Base-by-base conservation (phyloP, 2,113 vertebrate species). In the Mastomys natalensis region DNA sequence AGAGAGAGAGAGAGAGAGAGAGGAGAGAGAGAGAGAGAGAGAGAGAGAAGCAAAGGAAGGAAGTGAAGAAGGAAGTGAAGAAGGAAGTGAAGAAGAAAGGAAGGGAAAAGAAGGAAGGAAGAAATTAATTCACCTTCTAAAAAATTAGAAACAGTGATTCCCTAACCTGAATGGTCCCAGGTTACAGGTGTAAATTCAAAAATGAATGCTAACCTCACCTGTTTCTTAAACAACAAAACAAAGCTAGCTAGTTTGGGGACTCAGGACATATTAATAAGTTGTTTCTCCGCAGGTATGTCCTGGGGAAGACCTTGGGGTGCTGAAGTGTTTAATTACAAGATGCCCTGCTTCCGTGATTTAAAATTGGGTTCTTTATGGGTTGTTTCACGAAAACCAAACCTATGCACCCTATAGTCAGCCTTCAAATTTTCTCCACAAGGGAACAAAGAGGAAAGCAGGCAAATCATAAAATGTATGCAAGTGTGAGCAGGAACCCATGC, bases 201-300 rank as follows among this genome's bases (percentile, higher is more conserved):
- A 89, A 92, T 82, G 37, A 94, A 55, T 94, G 90, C 40, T 66
- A 62, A 72, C 85, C 93, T 96, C 81, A 90, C 92, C 97, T 97
- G 80, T 66, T 93, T 93, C 80, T 74, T 68, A 37, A 96, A 78
- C 48, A 96, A 72, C 70, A 94, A 73, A 90, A 89, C 90, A 85
- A 40, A 92, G 60, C 74, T 73, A 92, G 66, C 87, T 95, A 86
- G 90, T 43, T 88, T 24, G 26, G 87, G 95, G 80, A 95, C 87
- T 87, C 0, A 0, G 88, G 66, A 70, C 85, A 90, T 70, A 87
- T 91, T 77, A 93, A 70, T 82, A 34, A 7, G 15, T 62, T 87
- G 70, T 73, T 97, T 94, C 91, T 91, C 97, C 96, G 73, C 0
- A 95, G 92, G 86, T 96, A 90, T 26, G 87, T 95, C 68, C 34